phyloP scores from a whole-genome alignment of 1,140 invertebrate species.

The Heliothis virescens region DNA sequence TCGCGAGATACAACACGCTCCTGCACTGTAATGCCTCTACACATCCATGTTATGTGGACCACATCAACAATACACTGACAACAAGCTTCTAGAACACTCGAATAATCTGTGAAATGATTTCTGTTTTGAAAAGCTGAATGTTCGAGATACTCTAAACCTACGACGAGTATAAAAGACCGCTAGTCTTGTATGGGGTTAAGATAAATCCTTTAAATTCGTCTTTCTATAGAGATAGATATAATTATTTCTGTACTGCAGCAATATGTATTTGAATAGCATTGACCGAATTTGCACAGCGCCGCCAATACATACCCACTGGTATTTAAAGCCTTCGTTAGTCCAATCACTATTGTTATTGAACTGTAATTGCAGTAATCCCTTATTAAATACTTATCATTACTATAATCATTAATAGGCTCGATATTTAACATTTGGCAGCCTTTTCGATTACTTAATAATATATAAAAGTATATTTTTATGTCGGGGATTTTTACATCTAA shows the following conservation, averaged over 20 bases:
- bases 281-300: conserved; percentile 47
- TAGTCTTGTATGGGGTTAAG: background rate
- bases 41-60: conserved; percentile 8
- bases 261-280: conserved; percentile 47
- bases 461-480: conserved; percentile 12
- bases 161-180: background rate
- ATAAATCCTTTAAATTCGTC: conserved; percentile 1
- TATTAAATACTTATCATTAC: conserved; percentile 40
- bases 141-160: background rate
- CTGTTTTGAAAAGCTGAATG: background rate
- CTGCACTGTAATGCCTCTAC: conserved; percentile 49
- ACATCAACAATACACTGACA: background rate
- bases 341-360: conserved; percentile 50
- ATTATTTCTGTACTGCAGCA: conserved; percentile 27
- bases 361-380: conserved; percentile 41
- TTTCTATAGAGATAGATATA: conserved; percentile 29
- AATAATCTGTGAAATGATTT: conserved; percentile 1
- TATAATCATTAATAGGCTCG: conserved; percentile 7
- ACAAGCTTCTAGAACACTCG: background rate
- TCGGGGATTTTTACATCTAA: conserved; percentile 31
- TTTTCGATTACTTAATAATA: conserved; percentile 14
- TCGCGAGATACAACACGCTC: conserved; percentile 66
- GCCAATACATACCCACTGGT: conserved; percentile 38
- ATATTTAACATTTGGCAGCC: background rate
- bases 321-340: conserved; percentile 45